Conservation (phyloP, 1,140 invertebrate species). For the Oreohelix idahoensis region DNA sequence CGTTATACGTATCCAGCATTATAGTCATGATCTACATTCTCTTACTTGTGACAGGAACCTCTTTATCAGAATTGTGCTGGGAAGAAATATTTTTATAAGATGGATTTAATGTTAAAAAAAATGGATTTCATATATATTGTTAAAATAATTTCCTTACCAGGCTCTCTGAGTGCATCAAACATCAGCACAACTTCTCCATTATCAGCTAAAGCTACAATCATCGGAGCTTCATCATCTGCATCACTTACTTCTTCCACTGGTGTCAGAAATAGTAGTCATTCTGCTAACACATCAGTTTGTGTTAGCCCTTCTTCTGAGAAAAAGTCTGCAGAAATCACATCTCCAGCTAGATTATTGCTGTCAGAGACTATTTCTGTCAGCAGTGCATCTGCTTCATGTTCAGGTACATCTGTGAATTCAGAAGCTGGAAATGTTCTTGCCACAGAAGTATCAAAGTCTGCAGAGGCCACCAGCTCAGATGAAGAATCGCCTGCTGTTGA, state of each 20-base stretch:
- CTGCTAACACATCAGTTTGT: background rate
- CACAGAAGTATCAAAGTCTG: background rate
- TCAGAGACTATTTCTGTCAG: background rate
- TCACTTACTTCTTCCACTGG: background rate
- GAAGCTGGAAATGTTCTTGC: background rate
- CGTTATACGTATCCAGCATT: too few species aligned
- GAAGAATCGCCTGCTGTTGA: background rate
- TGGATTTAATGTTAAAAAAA: too few species aligned
- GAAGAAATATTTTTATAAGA: too few species aligned
- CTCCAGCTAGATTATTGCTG: background rate
- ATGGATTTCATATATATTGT: background rate
- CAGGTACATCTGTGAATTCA: background rate
- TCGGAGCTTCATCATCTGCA: background rate
- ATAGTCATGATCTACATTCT: too few species aligned
- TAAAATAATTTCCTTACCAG: background rate
- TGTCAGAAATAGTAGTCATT: background rate
- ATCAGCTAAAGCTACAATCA: background rate
- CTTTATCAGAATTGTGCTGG: too few species aligned
- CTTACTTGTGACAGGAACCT: too few species aligned
- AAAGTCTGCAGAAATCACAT: background rate
- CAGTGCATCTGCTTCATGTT: background rate
- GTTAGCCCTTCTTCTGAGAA: background rate
- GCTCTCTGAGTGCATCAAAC: background rate
- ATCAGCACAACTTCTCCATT: background rate
- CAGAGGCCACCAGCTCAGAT: background rate